These are phyloP conservation scores for Hoplostethus mediterraneus DNA, from an alignment of 2,797 vertebrate genomes.

Conservation along the genomic window DNA sequence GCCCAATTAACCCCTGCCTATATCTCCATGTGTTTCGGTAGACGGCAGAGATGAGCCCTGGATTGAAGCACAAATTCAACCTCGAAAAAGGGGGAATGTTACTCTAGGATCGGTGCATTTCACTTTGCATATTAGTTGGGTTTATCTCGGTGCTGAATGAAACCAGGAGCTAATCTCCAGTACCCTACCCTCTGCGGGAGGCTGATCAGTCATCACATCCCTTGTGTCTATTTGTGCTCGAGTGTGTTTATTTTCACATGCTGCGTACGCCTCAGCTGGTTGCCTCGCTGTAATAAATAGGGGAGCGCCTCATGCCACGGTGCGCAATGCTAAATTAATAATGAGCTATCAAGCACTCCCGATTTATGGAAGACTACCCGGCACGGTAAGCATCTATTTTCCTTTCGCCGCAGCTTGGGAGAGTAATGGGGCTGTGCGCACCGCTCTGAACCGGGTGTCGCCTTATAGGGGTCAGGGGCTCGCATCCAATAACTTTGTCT, in stretches of 20 bases:
- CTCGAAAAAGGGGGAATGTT: neutral
- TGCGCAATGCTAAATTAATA: conserved; percentile 56
- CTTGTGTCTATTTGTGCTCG: neutral
- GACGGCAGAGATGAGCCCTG: conserved; percentile 29
- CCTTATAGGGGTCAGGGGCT: conserved; percentile 37
- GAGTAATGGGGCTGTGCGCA: conserved; percentile 49
- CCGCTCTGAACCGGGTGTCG: conserved; percentile 30
- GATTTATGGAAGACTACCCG: conserved; percentile 49
- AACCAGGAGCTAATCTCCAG: neutral
- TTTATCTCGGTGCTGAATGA: too few species aligned
- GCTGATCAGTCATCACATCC: neutral
- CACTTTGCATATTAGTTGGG: too few species aligned
- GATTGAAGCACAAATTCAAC: conserved; percentile 29
- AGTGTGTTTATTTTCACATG: neutral
- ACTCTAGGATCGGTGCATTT: too few species aligned
- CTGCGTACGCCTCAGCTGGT: conserved; percentile 33
- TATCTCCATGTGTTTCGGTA: conserved; percentile 40
- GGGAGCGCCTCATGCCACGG: conserved; percentile 18
- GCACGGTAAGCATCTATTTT: conserved; percentile 47
- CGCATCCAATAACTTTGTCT: conserved; percentile 29
- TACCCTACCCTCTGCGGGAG: neutral
- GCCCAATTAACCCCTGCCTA: conserved; percentile 70
- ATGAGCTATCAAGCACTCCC: conserved; percentile 54
- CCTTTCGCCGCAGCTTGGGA: conserved; percentile 30
- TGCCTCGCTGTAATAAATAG: conserved; percentile 38